Base-by-base conservation (phyloP, 2,888 invertebrate species). In the Argyra leucocephala region DNA sequence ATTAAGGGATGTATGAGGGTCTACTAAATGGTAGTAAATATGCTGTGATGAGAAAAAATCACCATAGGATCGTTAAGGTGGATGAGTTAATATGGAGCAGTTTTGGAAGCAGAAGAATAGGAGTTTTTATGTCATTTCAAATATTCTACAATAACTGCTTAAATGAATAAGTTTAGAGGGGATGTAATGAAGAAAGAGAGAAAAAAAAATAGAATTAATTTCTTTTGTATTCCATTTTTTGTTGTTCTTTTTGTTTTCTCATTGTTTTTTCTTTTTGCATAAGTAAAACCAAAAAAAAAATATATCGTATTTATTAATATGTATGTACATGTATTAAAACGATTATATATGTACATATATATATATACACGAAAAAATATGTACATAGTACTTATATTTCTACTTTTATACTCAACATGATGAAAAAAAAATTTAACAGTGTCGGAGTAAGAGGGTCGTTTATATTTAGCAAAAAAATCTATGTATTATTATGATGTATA, bases 131-230 rank as follows among this genome's bases (percentile, higher is more conserved):
- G 12, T 7, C 31, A 31, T 31, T 6, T 31, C 31, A 31, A 31
- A 31, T 31, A 31, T 31, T 31, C 31, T 31, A 31, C 7, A n/a
- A n/a, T n/a, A n/a, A n/a, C n/a, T n/a, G n/a, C n/a, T n/a, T n/a
- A n/a, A n/a, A n/a, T n/a, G n/a, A n/a, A n/a, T n/a, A n/a, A n/a
- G n/a, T n/a, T n/a, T n/a, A n/a, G n/a, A 31, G 7, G 3, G 12
- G 31, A 31, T 31, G 31, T 10, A 31, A 31, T 2, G 7, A 31
- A 31, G 31, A 31, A 31, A 15, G 15, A 15, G 18, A 48, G 18
- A 48, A 48, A 48, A 15, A 48, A 48, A 48, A 48, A 48, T 48
- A 18, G 48, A 48, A 48, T 48, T 48, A 48, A 48, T 48, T 48
- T 48, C 48, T 48, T 48, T 48, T 48, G 48, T 48, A 48, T 48